Evolutionary conservation across 2,888 invertebrate species (phyloP).

Genomic region (Schizotus pectinicornis): DNA sequence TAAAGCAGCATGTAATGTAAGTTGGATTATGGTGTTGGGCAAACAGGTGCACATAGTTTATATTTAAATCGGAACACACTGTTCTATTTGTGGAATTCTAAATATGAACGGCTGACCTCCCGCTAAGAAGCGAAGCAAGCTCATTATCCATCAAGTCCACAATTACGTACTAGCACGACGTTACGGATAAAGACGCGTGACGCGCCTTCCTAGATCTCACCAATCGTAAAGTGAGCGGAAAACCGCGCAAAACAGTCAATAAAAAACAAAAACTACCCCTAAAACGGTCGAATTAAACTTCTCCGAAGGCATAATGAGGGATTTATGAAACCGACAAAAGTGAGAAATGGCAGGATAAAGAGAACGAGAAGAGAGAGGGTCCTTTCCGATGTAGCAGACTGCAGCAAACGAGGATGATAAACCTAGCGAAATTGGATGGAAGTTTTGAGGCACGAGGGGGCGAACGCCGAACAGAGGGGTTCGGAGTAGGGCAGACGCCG

Average conservation of each 20-base stretch:
- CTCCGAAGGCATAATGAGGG: conserved; percentile 3
- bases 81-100: not conserved
- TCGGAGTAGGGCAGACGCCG: not conserved
- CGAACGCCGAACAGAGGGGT: no score
- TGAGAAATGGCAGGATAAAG: not conserved
- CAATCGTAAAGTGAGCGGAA: no score
- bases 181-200: no score
- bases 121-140: not conserved
- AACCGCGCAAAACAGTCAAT: no score
- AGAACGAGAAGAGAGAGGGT: not conserved
- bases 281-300: not conserved
- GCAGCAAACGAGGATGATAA: not conserved
- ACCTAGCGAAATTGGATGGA: conserved; percentile 17
- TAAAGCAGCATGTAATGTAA: no score
- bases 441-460: not conserved
- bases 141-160: no score
- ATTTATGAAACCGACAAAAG: conserved; percentile 11
- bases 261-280: not conserved
- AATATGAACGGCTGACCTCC: conserved; percentile 5
- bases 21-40: no score
- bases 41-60: no score
- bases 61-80: not conserved
- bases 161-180: no score
- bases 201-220: no score
- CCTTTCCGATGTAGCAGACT: no score